A percentile compares a stretch with the other conserved stretches of the same genome.
phyloP scores from a whole-genome alignment of 2,888 invertebrate species.

The Frankliniella intonsa region DNA sequence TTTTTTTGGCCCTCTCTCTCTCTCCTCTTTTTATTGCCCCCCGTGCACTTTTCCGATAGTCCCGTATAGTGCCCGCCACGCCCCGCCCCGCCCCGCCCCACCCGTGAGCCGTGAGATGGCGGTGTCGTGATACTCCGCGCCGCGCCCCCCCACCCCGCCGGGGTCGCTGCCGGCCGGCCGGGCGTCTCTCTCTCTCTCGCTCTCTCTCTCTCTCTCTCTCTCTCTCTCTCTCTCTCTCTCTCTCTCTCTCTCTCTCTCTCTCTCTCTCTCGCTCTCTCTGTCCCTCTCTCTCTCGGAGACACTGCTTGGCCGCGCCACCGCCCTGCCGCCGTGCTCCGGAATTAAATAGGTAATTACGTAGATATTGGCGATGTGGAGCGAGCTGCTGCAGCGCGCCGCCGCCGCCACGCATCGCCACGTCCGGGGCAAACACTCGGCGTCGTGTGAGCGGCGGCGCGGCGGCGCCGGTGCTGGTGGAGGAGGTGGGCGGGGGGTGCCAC shows the following conservation, averaged over 20 bases:
- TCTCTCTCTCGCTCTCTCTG: no score
- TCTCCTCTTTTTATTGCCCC: not conserved
- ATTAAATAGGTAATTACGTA: not conserved
- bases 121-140: not conserved
- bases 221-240: no score
- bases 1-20: not conserved
- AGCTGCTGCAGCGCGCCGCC: not conserved
- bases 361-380: not conserved
- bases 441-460: not conserved
- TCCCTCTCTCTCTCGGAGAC: no score
- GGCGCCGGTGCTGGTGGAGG: no score
- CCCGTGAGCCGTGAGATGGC: not conserved
- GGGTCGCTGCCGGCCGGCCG: not conserved
- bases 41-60: conserved; percentile 1
- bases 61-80: not conserved
- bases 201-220: no score
- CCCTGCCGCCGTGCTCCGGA: not conserved
- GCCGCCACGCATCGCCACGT: not conserved
- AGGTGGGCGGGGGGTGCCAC: no score
- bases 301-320: not conserved
- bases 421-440: not conserved
- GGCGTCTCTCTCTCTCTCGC: no score
- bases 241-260: no score
- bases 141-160: not conserved
- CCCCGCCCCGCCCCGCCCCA: not conserved